Evolutionary conservation across 2,113 vertebrate genomes (phyloP).

Genomic region (Oncorhynchus clarkii): DNA sequence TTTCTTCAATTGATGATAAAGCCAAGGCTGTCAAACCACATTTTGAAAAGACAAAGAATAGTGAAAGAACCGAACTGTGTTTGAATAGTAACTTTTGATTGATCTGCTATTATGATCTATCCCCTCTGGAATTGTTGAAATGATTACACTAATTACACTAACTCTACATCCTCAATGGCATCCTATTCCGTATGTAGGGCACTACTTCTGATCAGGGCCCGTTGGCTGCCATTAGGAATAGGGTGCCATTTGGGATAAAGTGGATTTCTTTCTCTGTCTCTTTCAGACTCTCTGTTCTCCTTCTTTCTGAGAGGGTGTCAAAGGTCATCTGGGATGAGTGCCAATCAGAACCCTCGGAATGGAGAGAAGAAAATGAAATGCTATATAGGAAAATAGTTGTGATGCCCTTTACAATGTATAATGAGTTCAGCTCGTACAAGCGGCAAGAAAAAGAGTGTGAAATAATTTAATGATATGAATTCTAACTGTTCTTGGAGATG

Average conservation of each 20-base stretch:
- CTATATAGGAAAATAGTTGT: constrained; percentile 21
- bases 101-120: background rate
- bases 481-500: too few species aligned
- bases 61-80: background rate
- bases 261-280: too few species aligned
- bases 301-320: constrained; percentile 10
- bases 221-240: too few species aligned
- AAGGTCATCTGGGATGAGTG: background rate
- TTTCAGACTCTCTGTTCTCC: constrained; percentile 4
- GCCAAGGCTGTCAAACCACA: background rate
- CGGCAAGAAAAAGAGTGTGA: too few species aligned
- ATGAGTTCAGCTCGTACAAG: constrained; percentile 19
- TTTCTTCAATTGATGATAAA: constrained; percentile 20
- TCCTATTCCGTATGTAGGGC: too few species aligned
- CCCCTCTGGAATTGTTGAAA: background rate
- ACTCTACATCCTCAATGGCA: too few species aligned
- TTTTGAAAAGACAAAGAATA: too few species aligned
- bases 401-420: constrained; percentile 14
- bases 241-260: too few species aligned
- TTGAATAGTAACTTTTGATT: constrained; percentile 8
- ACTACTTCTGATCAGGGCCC: too few species aligned
- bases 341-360: background rate
- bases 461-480: too few species aligned
- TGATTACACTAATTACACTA: background rate
- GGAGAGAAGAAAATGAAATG: background rate